phyloP scores from a whole-genome alignment of 2,113 vertebrate genomes.

The Daphoenositta chrysoptera region DNA sequence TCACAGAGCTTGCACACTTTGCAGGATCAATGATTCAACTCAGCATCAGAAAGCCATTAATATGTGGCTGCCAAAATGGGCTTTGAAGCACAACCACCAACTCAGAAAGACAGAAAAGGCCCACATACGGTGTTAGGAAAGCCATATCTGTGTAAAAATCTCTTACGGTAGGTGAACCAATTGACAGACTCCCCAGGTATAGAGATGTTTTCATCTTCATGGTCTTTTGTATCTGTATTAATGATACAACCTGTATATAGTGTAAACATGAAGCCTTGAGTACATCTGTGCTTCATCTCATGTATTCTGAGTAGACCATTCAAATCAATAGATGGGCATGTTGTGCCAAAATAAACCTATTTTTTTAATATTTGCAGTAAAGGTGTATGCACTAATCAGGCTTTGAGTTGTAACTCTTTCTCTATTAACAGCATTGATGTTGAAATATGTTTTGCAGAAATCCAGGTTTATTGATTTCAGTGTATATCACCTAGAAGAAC shows the following conservation, averaged over 20 bases:
- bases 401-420: background rate
- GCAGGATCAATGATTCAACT: slow-evolving; percentile 32
- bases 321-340: background rate
- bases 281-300: background rate
- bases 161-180: background rate
- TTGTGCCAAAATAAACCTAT: background rate
- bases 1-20: slow-evolving; percentile 26
- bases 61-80: background rate
- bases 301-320: background rate
- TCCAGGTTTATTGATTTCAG: background rate
- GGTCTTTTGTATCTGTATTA: background rate
- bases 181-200: background rate
- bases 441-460: slow-evolving; percentile 1
- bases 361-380: background rate
- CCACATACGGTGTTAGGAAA: background rate
- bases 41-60: slow-evolving; percentile 33
- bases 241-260: background rate
- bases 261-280: background rate
- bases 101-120: slow-evolving; percentile 25
- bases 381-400: background rate
- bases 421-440: background rate
- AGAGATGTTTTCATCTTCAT: background rate
- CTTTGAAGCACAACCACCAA: slow-evolving; percentile 4
- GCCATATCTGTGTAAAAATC: background rate
- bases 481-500: background rate